Percentiles rank a stretch among this genome's conserved stretches.
Conservation (phyloP, 2,797 vertebrate species). For the Emydoidea blandingii region DNA sequence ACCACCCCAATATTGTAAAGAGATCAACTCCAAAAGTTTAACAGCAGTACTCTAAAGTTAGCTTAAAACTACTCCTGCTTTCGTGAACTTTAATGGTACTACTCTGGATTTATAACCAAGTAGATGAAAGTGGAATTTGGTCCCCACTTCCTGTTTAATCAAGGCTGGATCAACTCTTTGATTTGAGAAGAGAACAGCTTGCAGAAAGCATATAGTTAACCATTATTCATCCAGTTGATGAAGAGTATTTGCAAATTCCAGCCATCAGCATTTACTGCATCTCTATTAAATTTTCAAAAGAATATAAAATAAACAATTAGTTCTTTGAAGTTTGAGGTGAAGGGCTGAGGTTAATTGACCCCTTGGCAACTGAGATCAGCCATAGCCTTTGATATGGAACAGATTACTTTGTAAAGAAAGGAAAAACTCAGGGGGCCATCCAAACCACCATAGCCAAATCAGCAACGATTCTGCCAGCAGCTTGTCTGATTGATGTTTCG, state of each 20-base stretch:
- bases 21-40: neutral
- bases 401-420: neutral
- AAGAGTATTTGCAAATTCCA: neutral
- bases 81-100: neutral
- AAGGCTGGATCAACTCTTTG: slow-evolving; percentile 28
- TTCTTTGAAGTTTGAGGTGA: accelerated
- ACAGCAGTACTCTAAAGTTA: neutral
- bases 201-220: neutral
- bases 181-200: neutral
- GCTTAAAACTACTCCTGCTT: neutral
- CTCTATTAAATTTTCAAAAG: neutral
- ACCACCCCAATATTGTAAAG: neutral
- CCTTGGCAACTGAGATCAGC: neutral
- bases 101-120: neutral
- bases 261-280: neutral
- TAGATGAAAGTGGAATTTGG: neutral
- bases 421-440: neutral
- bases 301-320: neutral
- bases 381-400: neutral
- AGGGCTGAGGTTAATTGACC: neutral
- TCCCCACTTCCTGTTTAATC: neutral
- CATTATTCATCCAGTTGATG: neutral
- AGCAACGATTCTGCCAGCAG: neutral
- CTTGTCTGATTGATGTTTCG: neutral
- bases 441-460: neutral